Evolutionary conservation across 2,888 invertebrate species (phyloP), one percentile per base, ranked within the genome.

Genomic region (Polydrusus pterygomalis): DNA sequence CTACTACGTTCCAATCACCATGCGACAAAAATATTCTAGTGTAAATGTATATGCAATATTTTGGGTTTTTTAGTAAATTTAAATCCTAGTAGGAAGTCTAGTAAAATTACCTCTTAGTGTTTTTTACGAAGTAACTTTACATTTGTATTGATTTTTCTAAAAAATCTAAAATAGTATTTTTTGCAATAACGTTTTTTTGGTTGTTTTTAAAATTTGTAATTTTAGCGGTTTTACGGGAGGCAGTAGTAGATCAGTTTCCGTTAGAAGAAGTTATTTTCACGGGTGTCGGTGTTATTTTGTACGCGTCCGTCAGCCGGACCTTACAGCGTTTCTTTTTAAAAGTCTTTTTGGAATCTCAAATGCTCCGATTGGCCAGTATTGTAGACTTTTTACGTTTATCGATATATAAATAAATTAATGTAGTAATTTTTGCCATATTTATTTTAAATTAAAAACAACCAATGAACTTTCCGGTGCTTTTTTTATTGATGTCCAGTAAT

Each of bases 1-100:
- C 5, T 30, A 9, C 9, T 7, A 34, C 8, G 34, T 47, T 8
- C 17, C 13, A 25, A 54, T 25, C 58, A 38, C n/a, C 17, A 58
- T 58, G 34, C 38, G 54, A 58, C 58, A 60, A 30, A 20, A 54
- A 8, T 58, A 38, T 18, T 15, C 10, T 60, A 60, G 58, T 60
- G 18, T 60, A 9, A 34, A 25, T 54, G 58, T 58, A 17, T 30
- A 30, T 30, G 10, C 10, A n/a, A 38, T 15, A 60, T 38, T 60
- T 60, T 38, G 17, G 58, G 17, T 60, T 60, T 60, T 60, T 60
- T 60, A 60, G 58, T 60, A 17, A 60, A 60, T 60, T 60, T 9
- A 34, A 34, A 58, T 34, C 5, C 25, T 56, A 56, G 56, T 34
- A 9, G 15, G 15, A 34, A 56, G 18, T 60, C 11, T 25, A 54